Evolutionary conservation across 2,888 invertebrate species (phyloP), one percentile per base, ranked within the genome.

Genomic region (Hylaea fasciaria): DNA sequence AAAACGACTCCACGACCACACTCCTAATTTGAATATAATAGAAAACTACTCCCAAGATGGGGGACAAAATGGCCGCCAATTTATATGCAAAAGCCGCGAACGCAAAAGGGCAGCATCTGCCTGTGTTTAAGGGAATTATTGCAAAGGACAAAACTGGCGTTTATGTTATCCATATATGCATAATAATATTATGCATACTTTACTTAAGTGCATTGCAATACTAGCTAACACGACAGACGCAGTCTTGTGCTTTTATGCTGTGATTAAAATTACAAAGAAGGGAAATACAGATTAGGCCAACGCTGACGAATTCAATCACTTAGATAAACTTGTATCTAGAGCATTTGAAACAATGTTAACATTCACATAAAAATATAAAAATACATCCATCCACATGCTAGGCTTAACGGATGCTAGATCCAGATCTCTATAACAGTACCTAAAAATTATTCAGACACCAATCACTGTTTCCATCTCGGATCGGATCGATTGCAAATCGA

Each of bases 11-110:
- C 51, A 14, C 60, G 48, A 45, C 32, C 7, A 1, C 72, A 67
- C 73, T 80, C 81, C 78, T 77, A 76, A 86, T 87, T 88, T 87
- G 83, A 88, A 88, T 87, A 86, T 83, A 88, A 87, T 88, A 86
- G 81, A 83, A 83, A 80, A 86, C 81, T 79, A 78, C 74, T 64
- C 65, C 74, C 72, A 77, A 80, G 72, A 78, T 77, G 78, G 78
- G 73, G 57, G 66, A 67, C 76, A 70, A 74, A 64, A 70, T 69
- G 67, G 60, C 65, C 48, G 58, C 59, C 80, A 82, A 83, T 85
- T 83, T 85, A 82, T 79, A 87, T 84, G 85, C 81, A 79, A 85
- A 83, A 74, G 71, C 61, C 51, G 56, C 65, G 55, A 63, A 66
- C 67, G 64, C 35, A 67, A 73, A 76, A 74, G 71, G 71, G 70